Percentiles rank a stretch among this genome's conserved stretches.
Conservation (phyloP, 1,140 invertebrate genomes). For the Nylanderia fulva region DNA sequence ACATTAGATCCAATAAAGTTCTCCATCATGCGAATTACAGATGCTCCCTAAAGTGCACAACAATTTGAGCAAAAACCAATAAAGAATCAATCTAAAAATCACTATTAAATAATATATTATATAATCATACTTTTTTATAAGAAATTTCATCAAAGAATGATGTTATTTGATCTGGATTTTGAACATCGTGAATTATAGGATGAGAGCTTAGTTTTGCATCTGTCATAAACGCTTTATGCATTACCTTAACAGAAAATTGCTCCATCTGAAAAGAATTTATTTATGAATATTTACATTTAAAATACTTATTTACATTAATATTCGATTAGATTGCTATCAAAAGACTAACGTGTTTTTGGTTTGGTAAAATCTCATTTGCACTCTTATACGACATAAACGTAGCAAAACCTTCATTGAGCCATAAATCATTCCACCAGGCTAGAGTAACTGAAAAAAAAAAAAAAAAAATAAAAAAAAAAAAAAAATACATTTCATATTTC, state of each 20-base stretch:
- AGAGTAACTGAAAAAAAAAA: slow-evolving; percentile 91
- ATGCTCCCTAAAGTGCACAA: slow-evolving; percentile 89
- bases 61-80: background rate
- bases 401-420: slow-evolving; percentile 97
- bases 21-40: slow-evolving; percentile 96
- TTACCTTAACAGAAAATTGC: slow-evolving; percentile 90
- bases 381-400: slow-evolving; percentile 94
- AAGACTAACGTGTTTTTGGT: slow-evolving; percentile 93
- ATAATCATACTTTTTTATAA: slow-evolving; percentile 92
- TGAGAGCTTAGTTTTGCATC: slow-evolving; percentile 95
- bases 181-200: slow-evolving; percentile 94
- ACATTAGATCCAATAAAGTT: slow-evolving; percentile 91
- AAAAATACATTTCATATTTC: slow-evolving; percentile 42
- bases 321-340: background rate
- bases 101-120: slow-evolving; percentile 35
- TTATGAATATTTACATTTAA: background rate
- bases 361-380: slow-evolving; percentile 89
- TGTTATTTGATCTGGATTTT: slow-evolving; percentile 95
- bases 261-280: slow-evolving; percentile 85
- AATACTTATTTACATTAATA: slow-evolving; percentile 1
- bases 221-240: slow-evolving; percentile 91
- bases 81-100: background rate
- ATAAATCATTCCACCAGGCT: slow-evolving; percentile 97
- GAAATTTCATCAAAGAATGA: slow-evolving; percentile 97
- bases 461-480: slow-evolving; percentile 82